These are phyloP conservation scores for Drosophila maculinotata DNA, from an alignment of 2,888 invertebrate genomes.

Conservation along the genomic window DNA sequence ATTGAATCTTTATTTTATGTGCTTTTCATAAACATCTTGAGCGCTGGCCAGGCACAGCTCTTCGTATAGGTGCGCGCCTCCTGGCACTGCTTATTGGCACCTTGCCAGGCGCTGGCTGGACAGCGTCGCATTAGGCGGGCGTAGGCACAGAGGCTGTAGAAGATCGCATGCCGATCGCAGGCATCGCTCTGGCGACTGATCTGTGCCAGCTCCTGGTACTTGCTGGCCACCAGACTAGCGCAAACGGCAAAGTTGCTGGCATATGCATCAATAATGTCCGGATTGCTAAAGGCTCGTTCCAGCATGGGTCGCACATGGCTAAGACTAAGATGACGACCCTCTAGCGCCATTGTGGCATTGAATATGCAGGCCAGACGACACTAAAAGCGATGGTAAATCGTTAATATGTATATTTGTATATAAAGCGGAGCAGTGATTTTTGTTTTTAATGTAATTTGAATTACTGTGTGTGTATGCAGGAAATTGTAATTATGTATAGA, in stretches of 20 bases:
- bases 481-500: too few relatives aligned
- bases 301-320: conserved; percentile 60
- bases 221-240: conserved; percentile 41
- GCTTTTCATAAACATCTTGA: conserved; percentile 62
- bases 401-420: neutral
- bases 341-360: conserved; percentile 50
- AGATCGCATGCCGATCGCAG: conserved; percentile 67
- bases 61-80: conserved; percentile 45
- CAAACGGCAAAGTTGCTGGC: conserved; percentile 55
- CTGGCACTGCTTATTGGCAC: conserved; percentile 52
- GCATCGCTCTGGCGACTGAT: conserved; percentile 61
- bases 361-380: conserved; percentile 71
- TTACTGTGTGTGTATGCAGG: too few relatives aligned
- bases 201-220: conserved; percentile 39
- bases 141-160: conserved; percentile 69
- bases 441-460: too few relatives aligned
- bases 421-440: too few relatives aligned
- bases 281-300: conserved; percentile 48
- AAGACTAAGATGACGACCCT: conserved; percentile 38
- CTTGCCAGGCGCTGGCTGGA: conserved; percentile 54
- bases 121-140: conserved; percentile 55
- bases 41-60: conserved; percentile 61
- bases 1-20: conserved; percentile 39
- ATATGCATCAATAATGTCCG: conserved; percentile 52
- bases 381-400: conserved; percentile 18